Conservation (phyloP, 2,888 invertebrate genomes). For the Nineta flava region DNA sequence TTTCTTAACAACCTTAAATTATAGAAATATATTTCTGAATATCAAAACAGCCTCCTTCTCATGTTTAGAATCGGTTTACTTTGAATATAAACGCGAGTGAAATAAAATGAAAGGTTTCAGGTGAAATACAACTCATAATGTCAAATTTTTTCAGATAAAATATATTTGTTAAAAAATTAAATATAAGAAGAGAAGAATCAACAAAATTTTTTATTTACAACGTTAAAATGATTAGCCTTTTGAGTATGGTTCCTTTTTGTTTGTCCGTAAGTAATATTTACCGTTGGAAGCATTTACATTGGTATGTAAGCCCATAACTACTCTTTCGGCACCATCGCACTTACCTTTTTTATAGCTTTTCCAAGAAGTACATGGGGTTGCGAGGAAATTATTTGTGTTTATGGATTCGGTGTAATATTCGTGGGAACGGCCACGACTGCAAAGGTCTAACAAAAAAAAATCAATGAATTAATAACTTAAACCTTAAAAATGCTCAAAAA, state of each 20-base stretch:
- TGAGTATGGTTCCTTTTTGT: neutral
- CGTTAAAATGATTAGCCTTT: neutral
- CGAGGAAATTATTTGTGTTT: constrained; percentile 22
- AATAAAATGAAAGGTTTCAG: too few relatives aligned
- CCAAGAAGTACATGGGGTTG: constrained; percentile 25
- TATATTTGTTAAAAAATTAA: too few relatives aligned
- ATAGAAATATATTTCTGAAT: too few relatives aligned
- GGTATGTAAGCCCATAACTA: neutral
- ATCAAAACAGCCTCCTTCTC: too few relatives aligned
- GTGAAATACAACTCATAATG: too few relatives aligned
- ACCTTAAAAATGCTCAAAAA: neutral
- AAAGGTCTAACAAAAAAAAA: constrained; percentile 23
- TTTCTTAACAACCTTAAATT: too few relatives aligned
- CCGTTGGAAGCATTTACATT: neutral
- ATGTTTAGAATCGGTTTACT: too few relatives aligned
- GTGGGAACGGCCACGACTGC: constrained; percentile 30
- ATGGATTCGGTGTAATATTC: constrained; percentile 31
- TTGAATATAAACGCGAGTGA: too few relatives aligned
- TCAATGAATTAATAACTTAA: neutral
- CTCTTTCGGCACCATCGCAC: constrained; percentile 14
- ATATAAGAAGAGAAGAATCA: too few relatives aligned
- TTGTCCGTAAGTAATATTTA: neutral
- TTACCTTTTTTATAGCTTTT: constrained; percentile 20
- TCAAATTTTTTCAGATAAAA: too few relatives aligned
- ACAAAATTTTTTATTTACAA: too few relatives aligned